Conservation (phyloP, 2,888 invertebrate species). For the Belgica antarctica region DNA sequence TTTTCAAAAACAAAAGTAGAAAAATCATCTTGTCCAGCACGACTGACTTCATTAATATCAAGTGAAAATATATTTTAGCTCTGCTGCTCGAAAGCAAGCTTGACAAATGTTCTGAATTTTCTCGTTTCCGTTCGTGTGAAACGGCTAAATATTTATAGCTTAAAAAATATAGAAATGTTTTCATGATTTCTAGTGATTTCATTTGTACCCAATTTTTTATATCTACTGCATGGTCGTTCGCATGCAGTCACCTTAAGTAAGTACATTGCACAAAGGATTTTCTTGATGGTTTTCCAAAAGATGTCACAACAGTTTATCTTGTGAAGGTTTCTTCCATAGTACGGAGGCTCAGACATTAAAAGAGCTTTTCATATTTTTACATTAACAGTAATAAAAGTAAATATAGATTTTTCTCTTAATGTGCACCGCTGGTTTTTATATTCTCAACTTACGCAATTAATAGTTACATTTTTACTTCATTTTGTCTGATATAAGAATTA, state of each 20-base stretch:
- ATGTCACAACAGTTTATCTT: background rate
- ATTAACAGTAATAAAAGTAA: conserved; percentile 8
- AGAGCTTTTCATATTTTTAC: conserved; percentile 9
- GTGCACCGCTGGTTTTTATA: conserved; percentile 34
- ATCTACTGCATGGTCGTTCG: background rate
- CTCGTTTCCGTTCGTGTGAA: too few relatives aligned
- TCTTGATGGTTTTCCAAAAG: background rate
- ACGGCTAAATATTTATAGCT: too few relatives aligned
- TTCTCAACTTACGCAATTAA: conserved; percentile 8
- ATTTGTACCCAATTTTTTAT: conserved; percentile 20
- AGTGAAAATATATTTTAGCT: too few relatives aligned
- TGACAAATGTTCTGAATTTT: too few relatives aligned
- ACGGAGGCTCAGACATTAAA: conserved; percentile 33
- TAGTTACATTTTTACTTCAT: conserved; percentile 1
- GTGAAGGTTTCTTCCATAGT: conserved; percentile 25
- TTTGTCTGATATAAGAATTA: conserved; percentile 42
- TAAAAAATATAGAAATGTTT: too few relatives aligned
- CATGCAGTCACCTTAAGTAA: conserved; percentile 1
- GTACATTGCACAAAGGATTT: conserved; percentile 29
- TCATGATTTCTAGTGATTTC: too few relatives aligned
- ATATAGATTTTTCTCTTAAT: conserved; percentile 3
- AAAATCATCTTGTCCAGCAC: too few relatives aligned
- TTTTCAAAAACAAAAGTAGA: too few relatives aligned
- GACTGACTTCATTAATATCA: too few relatives aligned
- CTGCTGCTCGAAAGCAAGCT: too few relatives aligned